A percentile compares a stretch with the other conserved stretches of the same genome.
These are phyloP conservation scores for Syngnathus typhle DNA, from an alignment of 2,113 vertebrate species.

Conservation along the genomic window DNA sequence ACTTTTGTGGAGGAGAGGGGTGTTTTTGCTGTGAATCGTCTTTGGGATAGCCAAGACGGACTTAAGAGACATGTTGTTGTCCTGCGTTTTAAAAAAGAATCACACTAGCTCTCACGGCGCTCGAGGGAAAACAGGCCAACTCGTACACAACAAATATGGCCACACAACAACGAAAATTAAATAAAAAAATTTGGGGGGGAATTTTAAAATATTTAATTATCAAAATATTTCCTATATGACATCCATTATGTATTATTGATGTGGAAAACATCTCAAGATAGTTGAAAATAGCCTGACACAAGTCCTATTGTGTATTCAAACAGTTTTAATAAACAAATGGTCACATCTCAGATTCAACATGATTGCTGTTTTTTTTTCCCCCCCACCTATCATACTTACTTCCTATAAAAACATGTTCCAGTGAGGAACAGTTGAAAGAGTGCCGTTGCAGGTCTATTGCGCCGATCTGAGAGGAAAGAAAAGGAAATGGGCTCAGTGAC, in stretches of 20 bases:
- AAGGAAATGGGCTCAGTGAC: conserved; percentile 78
- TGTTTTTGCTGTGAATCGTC: conserved; percentile 67
- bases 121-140: too few species aligned
- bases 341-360: conserved; percentile 17
- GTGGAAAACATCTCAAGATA: not conserved
- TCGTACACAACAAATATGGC: too few species aligned
- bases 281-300: not conserved
- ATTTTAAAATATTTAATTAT: not conserved
- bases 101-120: not conserved
- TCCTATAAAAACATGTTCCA: conserved; percentile 55
- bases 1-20: conserved; percentile 75
- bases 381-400: conserved; percentile 11
- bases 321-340: conserved; percentile 6
- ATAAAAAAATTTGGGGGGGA: too few species aligned
- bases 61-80: conserved; percentile 81
- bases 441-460: conserved; percentile 62
- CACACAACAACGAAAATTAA: too few species aligned
- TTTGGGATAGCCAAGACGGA: conserved; percentile 78
- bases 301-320: not conserved
- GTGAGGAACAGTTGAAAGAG: conserved; percentile 59
- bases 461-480: conserved; percentile 59
- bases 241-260: not conserved
- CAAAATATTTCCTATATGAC: not conserved
- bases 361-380: too few species aligned
- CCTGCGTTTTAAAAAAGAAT: conserved; percentile 73